Evolutionary conservation across 2,888 invertebrate species (phyloP), one percentile per base, ranked within the genome.

Genomic region (Thera britannica): DNA sequence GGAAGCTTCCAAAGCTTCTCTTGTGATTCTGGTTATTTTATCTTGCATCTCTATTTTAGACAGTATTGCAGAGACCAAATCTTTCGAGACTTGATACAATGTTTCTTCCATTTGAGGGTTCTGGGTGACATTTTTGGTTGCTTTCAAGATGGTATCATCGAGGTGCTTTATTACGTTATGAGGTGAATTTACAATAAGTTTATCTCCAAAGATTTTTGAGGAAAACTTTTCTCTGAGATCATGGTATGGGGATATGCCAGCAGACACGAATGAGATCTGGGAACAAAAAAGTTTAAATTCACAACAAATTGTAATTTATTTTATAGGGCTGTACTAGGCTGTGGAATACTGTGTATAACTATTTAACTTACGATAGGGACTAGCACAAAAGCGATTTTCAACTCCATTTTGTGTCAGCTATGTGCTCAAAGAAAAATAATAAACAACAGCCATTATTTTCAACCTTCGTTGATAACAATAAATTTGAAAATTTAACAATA

Each of bases 41-140:
- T 93, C 93, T 80, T 93, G 93, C 56, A 90, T 87, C 79, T 93
- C 92, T 66, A 93, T 78, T 71, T 93, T 93, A 0, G 89, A 83
- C 68, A 93, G 79, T 66, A 93, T 92, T 46, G 93, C 84, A n/a
- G 89, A 86, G 38, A 93, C 91, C 48, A 93, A 78, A 67, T 93
- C 91, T 74, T 92, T 92, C 0, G 93, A 90, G 72, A 93, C 86
- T 74, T 90, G 88, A 72, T 90, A 92, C 2, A 93, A 80, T 61
- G 85, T 89, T 64, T 89, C 90, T 71, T 92, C 92, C 89, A 92
- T 92, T 79, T 88, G 83, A 0, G 87, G 85, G 76, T 89, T 93
- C 74, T 92, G 88, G 1, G 93, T 92, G 3, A 93, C 85, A 81
- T 93, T 92, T 80, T 86, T 89, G 6, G 91, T 91, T 3, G 83